Base-by-base conservation (phyloP, 2,113 vertebrate genomes). In the Malurus melanocephalus region DNA sequence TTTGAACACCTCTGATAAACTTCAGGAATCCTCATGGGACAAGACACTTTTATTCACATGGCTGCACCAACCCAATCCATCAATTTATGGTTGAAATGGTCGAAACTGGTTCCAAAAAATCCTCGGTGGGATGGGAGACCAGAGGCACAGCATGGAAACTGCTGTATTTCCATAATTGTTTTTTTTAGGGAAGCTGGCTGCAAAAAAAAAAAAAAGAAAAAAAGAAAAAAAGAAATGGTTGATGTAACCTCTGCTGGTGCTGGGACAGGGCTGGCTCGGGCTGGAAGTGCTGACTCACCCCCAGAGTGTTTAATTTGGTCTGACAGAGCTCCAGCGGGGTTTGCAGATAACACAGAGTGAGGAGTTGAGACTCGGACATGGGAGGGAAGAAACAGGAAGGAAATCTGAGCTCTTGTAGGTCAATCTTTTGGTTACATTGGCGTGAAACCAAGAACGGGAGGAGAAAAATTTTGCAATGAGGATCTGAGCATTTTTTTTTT, bases 321-420 rank as follows among this genome's bases (percentile, higher is more conserved):
- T 43, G 4, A 8, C 52, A 79, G 33, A 88, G 3, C 49, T 43
- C 4, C 2, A 42, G 22, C 73, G 64, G 86, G n/a, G 35, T 5
- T 79, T 86, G 15, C 57, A 79, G 86, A 93, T 84, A 89, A 55
- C 85, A 19, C 9, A 26, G 24, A 80, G 24, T 10, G 4, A 20
- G 32, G 40, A 42, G 18, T 23, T 75, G 51, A 42, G 32, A 38
- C 84, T 42, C 11, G 64, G 77, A 55, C 76, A 68, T 16, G 43
- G 90, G 80, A 90, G 83, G 78, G 59, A 80, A 90, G 80, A 92
- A 94, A 90, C 67, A 79, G 95, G 94, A 96, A 96, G 95, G 94
- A 96, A 95, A 96, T 94, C 84, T 82, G 88, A 94, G 93, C 93
- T 67, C 46, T 55, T 60, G 74, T 40, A 94, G 94, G 88, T 93